A percentile compares a stretch with the other conserved stretches of the same genome.
These are phyloP conservation scores for Cottoperca gobio DNA, from an alignment of 2,797 vertebrate genomes.

Conservation along the genomic window DNA sequence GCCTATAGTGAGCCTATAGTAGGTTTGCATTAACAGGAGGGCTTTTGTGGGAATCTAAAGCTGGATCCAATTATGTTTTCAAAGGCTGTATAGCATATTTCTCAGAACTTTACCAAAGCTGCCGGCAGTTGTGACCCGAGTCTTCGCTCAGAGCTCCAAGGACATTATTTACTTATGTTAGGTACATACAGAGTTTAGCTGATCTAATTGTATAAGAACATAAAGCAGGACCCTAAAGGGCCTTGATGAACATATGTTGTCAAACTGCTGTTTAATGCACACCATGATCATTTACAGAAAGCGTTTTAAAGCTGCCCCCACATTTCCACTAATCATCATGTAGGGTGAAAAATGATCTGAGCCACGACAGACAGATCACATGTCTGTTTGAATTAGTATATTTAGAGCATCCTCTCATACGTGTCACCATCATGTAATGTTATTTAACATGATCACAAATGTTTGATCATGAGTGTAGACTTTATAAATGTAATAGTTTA, in stretches of 20 bases:
- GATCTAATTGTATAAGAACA: constrained; percentile 1
- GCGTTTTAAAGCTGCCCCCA: not conserved
- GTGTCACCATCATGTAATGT: not conserved
- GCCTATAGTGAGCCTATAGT: constrained; percentile 49
- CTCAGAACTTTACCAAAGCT: constrained; percentile 54
- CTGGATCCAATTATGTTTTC: constrained; percentile 76
- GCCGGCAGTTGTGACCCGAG: constrained; percentile 29
- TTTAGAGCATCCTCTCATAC: not conserved
- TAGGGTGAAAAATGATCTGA: not conserved
- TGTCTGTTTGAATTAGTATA: not conserved
- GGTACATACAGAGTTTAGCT: constrained; percentile 20
- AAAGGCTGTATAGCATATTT: constrained; percentile 61
- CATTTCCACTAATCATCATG: not conserved
- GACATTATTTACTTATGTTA: constrained; percentile 48
- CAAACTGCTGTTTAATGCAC: not conserved
- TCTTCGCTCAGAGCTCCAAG: constrained; percentile 27
- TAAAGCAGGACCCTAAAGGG: not conserved
- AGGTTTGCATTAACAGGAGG: constrained; percentile 53
- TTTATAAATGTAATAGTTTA: not conserved
- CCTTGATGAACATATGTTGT: not conserved
- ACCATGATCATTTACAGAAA: not conserved
- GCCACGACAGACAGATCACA: not conserved
- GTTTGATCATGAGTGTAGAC: not conserved
- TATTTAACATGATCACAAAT: not conserved
- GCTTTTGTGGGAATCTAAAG: constrained; percentile 61